These are phyloP conservation scores for Monoplex corrugatus DNA, from an alignment of 2,888 invertebrate genomes.

Conservation along the genomic window DNA sequence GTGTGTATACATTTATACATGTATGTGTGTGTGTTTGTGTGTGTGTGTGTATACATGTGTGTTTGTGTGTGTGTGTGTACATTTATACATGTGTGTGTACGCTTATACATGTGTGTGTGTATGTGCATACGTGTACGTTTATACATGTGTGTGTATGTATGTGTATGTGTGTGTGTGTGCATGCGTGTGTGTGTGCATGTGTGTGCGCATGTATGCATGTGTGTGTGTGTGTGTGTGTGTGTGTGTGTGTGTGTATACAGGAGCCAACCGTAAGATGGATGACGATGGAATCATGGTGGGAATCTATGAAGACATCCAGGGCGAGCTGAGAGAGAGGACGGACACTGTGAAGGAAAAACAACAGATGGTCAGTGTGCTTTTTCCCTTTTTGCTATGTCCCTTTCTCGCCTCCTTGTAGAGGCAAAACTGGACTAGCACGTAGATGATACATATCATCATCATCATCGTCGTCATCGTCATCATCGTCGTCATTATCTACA, in stretches of 20 bases:
- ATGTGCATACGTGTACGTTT: not conserved
- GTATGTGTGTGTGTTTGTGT: not conserved
- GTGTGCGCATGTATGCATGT: not conserved
- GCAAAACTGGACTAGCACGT: no score
- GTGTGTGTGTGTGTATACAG: constrained; percentile 64
- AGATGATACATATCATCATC: no score
- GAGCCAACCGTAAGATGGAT: constrained; percentile 84
- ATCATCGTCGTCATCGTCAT: no score
- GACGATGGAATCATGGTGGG: constrained; percentile 87
- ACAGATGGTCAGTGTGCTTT: constrained; percentile 83
- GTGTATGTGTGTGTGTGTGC: not conserved
- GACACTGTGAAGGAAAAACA: constrained; percentile 86
- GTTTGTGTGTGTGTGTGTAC: not conserved
- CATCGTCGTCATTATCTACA: no score
- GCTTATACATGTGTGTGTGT: not conserved
- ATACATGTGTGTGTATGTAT: not conserved
- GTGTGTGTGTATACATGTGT: not conserved
- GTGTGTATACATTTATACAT: no score
- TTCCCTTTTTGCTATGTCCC: no score
- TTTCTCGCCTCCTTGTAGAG: no score
- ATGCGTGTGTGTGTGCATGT: not conserved
- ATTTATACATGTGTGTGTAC: not conserved
- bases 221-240: not conserved
- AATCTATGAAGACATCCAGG: constrained; percentile 90
- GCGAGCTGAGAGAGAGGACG: constrained; percentile 88